phyloP scores from a whole-genome alignment of 2,113 vertebrate genomes.

The Alligator sinensis region DNA sequence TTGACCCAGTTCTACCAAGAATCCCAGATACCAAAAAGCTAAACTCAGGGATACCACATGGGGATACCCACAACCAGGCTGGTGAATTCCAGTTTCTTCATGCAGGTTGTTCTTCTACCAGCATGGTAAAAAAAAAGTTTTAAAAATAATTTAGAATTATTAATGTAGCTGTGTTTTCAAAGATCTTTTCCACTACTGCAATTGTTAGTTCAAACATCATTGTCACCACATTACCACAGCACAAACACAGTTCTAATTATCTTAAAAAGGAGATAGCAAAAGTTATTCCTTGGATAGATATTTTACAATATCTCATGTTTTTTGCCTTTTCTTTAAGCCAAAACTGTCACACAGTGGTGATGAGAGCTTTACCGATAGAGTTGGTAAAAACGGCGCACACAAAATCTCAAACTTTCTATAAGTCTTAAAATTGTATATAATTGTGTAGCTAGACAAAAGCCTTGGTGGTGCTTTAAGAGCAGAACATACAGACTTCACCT shows the following conservation, averaged over 20 bases:
- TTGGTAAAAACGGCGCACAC: not conserved
- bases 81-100: not conserved
- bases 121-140: not conserved
- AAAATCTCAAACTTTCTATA: not conserved
- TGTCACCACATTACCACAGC: not conserved
- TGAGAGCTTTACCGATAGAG: no score
- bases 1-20: not conserved
- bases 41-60: not conserved
- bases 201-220: not conserved
- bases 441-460: not conserved
- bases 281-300: not conserved
- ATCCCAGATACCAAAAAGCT: not conserved
- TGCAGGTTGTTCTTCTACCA: not conserved
- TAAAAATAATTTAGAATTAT: not conserved
- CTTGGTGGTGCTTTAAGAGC: not conserved
- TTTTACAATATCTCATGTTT: not conserved
- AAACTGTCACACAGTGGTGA: not conserved
- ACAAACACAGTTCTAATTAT: not conserved
- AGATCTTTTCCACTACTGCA: not conserved
- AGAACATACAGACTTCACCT: not conserved
- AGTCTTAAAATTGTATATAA: not conserved
- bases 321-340: not conserved
- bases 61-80: not conserved
- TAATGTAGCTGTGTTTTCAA: not conserved
- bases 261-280: constrained; percentile 26